phyloP scores from a whole-genome alignment of 2,797 vertebrate species.

The Limnodromus scolopaceus region DNA sequence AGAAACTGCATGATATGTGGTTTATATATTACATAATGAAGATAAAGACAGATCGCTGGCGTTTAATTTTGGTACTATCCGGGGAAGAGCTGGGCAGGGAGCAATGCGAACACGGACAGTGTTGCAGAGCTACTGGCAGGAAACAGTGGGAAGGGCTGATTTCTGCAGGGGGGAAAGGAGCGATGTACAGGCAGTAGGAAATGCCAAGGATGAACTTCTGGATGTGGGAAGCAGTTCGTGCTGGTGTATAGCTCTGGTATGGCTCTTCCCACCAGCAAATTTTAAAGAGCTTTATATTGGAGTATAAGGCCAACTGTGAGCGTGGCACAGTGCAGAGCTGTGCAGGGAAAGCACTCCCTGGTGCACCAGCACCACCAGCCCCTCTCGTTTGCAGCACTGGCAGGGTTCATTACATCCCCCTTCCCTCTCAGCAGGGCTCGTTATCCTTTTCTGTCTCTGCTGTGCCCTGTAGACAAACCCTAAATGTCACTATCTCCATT shows the following conservation, averaged over 20 bases:
- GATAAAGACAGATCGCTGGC: not conserved
- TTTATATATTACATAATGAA: not conserved
- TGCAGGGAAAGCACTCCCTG: not conserved
- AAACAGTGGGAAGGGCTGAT: not conserved
- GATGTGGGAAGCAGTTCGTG: not conserved
- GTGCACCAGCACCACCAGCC: not conserved
- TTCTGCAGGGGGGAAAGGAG: not conserved
- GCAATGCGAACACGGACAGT: not conserved
- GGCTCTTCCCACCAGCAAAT: not conserved
- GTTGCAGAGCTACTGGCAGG: not conserved
- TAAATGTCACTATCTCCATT: not conserved
- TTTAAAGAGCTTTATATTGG: not conserved
- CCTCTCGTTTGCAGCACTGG: not conserved
- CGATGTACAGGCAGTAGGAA: not conserved
- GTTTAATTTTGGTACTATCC: not conserved
- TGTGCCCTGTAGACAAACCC: not conserved
- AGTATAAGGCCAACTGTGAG: not conserved
- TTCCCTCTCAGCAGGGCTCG: not conserved
- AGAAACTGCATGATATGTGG: not conserved
- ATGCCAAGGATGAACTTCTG: not conserved
- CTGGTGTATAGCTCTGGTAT: not conserved
- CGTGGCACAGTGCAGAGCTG: not conserved
- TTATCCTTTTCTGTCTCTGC: not conserved
- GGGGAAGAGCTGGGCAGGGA: not conserved
- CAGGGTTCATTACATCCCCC: not conserved